phyloP scores from a whole-genome alignment of 1,140 invertebrate species.

The Halyomorpha halys region DNA sequence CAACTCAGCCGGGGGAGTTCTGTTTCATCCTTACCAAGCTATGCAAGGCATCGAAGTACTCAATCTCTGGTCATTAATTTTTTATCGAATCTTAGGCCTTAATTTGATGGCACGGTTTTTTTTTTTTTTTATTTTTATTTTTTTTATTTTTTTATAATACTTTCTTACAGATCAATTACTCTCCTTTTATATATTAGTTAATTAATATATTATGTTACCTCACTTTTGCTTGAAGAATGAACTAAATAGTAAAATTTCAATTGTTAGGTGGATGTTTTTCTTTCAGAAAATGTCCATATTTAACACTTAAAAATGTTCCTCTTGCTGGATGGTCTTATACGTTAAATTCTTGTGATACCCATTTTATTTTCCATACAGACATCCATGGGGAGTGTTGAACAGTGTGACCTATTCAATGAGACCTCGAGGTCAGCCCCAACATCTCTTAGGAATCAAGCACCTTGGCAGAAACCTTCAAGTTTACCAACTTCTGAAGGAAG shows the following conservation, averaged over 20 bases:
- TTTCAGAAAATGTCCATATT: no score
- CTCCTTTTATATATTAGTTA: no score
- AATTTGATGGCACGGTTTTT: no score
- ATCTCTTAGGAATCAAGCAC: constrained; percentile 36
- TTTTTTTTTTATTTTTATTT: no score
- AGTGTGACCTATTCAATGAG: constrained; percentile 40
- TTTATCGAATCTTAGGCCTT: no score
- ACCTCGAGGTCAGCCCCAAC: constrained; percentile 49
- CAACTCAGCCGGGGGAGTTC: constrained; percentile 69
- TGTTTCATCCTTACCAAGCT: constrained; percentile 41
- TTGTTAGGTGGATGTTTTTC: no score
- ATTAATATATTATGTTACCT: no score
- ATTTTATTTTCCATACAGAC: background rate
- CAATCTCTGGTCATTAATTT: constrained; percentile 38
- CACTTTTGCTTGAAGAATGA: no score
- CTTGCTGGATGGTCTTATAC: background rate
- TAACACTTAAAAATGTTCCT: no score
- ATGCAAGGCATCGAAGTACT: constrained; percentile 39
- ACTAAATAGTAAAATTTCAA: no score
- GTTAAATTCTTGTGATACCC: background rate
- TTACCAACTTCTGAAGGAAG: constrained; percentile 26
- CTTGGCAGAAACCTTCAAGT: constrained; percentile 26
- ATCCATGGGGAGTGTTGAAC: constrained; percentile 17
- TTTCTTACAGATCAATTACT: no score
- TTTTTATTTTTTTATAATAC: no score